Evolutionary conservation across 2,888 invertebrate species (phyloP).

Genomic region (Sarcophaga carnaria): DNA sequence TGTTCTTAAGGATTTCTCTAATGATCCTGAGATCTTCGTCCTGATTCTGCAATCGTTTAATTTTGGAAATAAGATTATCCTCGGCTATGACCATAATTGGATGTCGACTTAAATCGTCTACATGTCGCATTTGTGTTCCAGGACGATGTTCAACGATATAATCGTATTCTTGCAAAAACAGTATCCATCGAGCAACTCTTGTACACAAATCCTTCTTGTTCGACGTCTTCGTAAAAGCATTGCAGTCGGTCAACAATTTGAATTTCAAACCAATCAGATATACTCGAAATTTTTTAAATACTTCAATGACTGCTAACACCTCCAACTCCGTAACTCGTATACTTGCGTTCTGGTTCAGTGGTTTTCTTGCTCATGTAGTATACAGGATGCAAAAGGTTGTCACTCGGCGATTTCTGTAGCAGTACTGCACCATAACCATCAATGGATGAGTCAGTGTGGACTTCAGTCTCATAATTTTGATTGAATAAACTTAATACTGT

Average conservation of each 20-base stretch:
- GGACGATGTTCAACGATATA: no score
- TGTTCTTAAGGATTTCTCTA: not conserved
- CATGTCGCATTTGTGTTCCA: constrained; percentile 34
- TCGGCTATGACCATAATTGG: constrained; percentile 53
- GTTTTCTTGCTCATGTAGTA: no score
- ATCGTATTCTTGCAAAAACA: not conserved
- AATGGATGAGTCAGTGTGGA: no score
- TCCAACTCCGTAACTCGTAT: constrained; percentile 54
- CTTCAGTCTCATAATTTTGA: no score
- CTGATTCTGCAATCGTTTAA: not conserved
- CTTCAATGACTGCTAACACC: constrained; percentile 69
- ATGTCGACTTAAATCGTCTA: constrained; percentile 66
- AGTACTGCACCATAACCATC: no score
- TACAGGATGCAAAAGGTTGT: no score
- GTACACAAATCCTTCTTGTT: constrained; percentile 58
- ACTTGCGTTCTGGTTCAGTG: no score
- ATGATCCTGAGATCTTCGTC: not conserved
- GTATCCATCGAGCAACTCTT: constrained; percentile 69
- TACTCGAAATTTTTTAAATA: constrained; percentile 71
- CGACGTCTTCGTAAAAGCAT: constrained; percentile 62
- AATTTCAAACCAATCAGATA: constrained; percentile 68
- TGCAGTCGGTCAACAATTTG: constrained; percentile 57
- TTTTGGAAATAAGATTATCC: constrained; percentile 13
- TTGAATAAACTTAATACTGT: no score
- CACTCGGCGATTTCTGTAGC: no score